Percentiles rank a stretch among this genome's conserved stretches.
Conservation (phyloP, 1,140 invertebrate genomes). For the Diabrotica undecimpunctata region DNA sequence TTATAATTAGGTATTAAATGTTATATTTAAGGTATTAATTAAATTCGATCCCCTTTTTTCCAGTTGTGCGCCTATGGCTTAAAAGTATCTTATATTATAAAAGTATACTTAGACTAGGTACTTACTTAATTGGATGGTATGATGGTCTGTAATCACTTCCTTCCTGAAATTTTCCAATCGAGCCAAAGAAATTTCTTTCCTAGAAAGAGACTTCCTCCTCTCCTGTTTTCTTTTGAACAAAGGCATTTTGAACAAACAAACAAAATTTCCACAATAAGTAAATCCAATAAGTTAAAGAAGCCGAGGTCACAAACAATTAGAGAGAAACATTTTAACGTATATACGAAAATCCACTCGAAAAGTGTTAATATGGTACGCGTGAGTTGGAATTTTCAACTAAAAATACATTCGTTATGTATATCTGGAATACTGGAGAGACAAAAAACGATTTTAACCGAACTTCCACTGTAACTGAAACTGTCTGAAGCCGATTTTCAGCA, state of each 20-base stretch:
- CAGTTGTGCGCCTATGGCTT: no score
- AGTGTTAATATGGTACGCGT: constrained; percentile 25
- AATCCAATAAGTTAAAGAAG: background rate
- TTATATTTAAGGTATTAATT: no score
- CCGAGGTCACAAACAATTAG: constrained; percentile 20
- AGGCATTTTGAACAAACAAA: constrained; percentile 33
- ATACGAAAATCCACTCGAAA: constrained; percentile 8
- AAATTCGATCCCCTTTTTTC: no score
- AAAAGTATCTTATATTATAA: no score
- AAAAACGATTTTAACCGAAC: constrained; percentile 11
- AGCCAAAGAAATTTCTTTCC: constrained; percentile 38
- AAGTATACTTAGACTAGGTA: background rate
- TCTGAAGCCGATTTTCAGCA: constrained; percentile 13
- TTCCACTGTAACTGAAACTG: constrained; percentile 14
- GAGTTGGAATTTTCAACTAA: constrained; percentile 14
- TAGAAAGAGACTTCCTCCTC: constrained; percentile 33
- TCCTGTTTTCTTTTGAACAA: constrained; percentile 39
- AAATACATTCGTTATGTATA: constrained; percentile 12
- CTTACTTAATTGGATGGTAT: constrained; percentile 41
- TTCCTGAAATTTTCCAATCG: constrained; percentile 44
- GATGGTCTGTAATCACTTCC: constrained; percentile 43
- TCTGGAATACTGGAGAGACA: constrained; percentile 18
- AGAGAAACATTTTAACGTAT: constrained; percentile 20
- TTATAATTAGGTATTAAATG: no score
- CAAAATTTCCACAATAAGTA: background rate